phyloP scores from a whole-genome alignment of 2,113 vertebrate genomes.

The Ophthalmotilapia sp. region DNA sequence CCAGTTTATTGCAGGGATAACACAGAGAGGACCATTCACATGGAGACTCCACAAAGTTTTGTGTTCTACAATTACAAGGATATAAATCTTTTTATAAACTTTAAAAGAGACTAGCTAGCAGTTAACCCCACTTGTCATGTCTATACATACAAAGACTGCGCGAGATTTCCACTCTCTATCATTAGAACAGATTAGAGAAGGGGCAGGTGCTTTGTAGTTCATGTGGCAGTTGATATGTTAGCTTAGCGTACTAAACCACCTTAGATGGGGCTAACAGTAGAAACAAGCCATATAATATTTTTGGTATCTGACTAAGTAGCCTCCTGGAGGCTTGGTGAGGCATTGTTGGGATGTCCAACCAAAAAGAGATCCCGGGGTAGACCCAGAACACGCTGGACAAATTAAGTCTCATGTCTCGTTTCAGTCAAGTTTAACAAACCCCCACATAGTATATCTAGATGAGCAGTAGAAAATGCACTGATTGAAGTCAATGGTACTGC shows the following conservation, averaged over 20 bases:
- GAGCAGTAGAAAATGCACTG: background rate
- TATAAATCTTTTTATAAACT: background rate
- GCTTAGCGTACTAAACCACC: background rate
- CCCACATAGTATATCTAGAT: fast-evolving
- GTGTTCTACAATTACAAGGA: background rate
- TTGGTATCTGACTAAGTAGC: background rate
- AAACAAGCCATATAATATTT: background rate
- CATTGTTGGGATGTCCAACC: background rate
- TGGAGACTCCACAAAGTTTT: background rate
- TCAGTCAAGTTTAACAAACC: background rate
- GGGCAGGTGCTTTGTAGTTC: background rate
- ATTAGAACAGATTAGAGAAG: background rate
- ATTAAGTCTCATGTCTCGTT: background rate
- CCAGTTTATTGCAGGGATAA: background rate
- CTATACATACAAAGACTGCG: background rate
- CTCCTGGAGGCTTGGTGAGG: background rate
- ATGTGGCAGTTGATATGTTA: background rate
- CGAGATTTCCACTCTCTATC: background rate
- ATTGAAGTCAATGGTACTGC: background rate
- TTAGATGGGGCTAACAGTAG: background rate
- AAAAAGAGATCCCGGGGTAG: background rate
- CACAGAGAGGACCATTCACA: background rate
- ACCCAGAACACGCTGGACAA: background rate
- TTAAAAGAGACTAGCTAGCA: background rate
- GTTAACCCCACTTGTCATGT: background rate